phyloP scores from a whole-genome alignment of 2,797 vertebrate species.

The Eurystomus glaucurus region DNA sequence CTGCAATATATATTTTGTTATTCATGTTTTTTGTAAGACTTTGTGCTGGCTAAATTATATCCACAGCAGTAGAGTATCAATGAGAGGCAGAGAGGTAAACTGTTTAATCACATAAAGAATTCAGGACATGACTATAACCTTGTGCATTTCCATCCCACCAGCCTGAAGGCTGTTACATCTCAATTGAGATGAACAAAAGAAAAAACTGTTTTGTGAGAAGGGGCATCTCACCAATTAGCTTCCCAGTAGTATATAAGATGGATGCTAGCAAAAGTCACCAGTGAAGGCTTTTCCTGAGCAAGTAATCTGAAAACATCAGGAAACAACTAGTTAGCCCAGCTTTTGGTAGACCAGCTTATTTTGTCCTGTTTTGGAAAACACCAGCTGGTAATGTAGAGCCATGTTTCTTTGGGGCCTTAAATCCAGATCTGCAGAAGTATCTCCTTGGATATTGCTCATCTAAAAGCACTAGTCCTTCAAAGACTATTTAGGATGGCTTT shows the following conservation, averaged over 20 bases:
- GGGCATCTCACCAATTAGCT: background rate
- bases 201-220: background rate
- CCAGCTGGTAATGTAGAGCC: background rate
- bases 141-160: background rate
- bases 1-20: background rate
- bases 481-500: background rate
- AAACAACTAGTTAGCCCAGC: background rate
- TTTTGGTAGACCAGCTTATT: background rate
- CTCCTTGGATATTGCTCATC: background rate
- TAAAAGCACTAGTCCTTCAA: background rate
- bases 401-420: background rate
- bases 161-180: background rate
- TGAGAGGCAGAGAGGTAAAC: background rate
- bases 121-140: background rate
- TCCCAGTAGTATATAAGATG: rapidly evolving
- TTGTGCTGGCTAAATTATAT: conserved; percentile 9
- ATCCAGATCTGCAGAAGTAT: background rate
- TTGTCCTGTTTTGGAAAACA: background rate
- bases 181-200: background rate
- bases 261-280: background rate
- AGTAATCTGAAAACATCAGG: background rate
- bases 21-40: background rate
- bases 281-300: background rate
- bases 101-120: background rate
- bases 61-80: background rate